These are phyloP conservation scores for Ormyrus rosae DNA, from an alignment of 2,888 invertebrate species.

Conservation along the genomic window DNA sequence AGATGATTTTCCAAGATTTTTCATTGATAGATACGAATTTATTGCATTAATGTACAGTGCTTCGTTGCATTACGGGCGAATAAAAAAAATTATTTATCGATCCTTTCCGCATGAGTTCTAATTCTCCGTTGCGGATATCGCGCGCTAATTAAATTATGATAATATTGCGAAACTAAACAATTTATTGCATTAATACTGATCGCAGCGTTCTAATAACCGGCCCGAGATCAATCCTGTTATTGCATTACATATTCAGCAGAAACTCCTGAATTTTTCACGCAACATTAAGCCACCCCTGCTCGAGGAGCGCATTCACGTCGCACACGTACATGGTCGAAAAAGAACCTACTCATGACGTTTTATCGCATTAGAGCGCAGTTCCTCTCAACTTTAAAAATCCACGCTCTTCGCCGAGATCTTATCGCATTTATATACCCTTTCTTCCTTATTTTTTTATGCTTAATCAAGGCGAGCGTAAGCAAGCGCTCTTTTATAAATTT, in stretches of 20 bases:
- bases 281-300: slow-evolving; percentile 1
- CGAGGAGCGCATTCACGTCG: background rate
- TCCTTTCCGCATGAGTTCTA: no score
- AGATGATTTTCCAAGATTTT: no score
- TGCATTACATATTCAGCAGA: slow-evolving; percentile 16
- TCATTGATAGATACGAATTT: no score
- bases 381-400: background rate
- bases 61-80: no score
- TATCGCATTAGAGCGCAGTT: slow-evolving; percentile 8
- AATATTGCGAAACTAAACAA: slow-evolving; percentile 11
- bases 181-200: slow-evolving; percentile 19
- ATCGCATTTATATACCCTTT: background rate
- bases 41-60: no score
- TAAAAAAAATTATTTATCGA: no score
- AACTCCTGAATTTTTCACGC: slow-evolving; percentile 34
- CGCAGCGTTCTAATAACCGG: slow-evolving; percentile 10
- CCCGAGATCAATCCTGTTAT: slow-evolving; percentile 21
- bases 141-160: slow-evolving; percentile 17
- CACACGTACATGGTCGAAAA: background rate
- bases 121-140: no score
- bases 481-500: background rate
- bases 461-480: background rate
- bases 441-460: slow-evolving; percentile 10
- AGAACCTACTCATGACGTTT: background rate
- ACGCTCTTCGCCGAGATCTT: background rate